Base-by-base conservation (phyloP, 2,113 vertebrate species). In the Callithrix jacchus region DNA sequence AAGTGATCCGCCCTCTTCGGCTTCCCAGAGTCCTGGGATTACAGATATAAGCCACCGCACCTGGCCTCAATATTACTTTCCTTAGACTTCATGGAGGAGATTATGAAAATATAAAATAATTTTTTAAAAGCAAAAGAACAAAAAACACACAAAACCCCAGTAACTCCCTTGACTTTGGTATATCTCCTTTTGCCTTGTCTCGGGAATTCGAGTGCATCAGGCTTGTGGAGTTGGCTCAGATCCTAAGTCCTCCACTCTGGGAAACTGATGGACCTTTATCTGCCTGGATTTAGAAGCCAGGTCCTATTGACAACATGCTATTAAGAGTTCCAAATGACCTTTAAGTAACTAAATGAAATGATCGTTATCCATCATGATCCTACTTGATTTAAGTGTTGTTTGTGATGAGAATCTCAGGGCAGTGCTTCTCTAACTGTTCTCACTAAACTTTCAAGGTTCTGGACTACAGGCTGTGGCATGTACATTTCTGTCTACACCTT, bases 341-440 rank as follows among this genome's bases (percentile, higher is more conserved):
- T 96, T 95, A 35, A 97, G 83, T 80, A 81, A 89, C 70, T 90
- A 81, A 95, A 96, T 93, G 96, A 91, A 97, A 94, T 61, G 79
- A 73, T 30, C 25, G 0, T 42, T 94, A 94, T 95, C 91, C 49
- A 84, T 93, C 20, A 49, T 61, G 52, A 87, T 80, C 94, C 64
- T 71, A 40, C 56, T 79, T 96, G 95, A 97, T 93, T 88, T 89
- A 97, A 71, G 64, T 82, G 90, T n/a, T 94, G 70, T 61, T 93
- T 96, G 40, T 92, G 77, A 93, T 81, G 74, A 64, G 64, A 45
- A 96, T 96, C 88, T 94, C 5, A n/a, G 20, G 68, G 54, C 49
- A 85, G 16, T 66, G 58, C 77, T 90, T 95, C 81, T 66, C 92
- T 95, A 45, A 83, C 82, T 77, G 56, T 87, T 58, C 94, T 81